Percentiles rank a stretch among this genome's conserved stretches.
Evolutionary conservation across 30 jellyfish, hydroid and myxozoan species (phyloP).

Genomic region (Pelagia noctiluca): DNA sequence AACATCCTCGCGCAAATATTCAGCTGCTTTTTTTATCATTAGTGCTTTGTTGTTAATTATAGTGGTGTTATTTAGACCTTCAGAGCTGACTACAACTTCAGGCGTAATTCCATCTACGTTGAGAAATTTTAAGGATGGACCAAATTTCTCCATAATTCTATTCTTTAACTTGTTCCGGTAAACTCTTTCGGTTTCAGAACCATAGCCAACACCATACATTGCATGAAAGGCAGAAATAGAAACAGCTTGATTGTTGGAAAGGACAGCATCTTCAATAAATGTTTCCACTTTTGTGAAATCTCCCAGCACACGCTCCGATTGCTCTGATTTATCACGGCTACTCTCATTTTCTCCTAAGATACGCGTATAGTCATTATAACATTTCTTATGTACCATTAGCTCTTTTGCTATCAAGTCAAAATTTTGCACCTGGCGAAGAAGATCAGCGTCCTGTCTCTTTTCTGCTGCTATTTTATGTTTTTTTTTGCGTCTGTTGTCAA

Average conservation of each 20-base stretch:
- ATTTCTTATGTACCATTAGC: not conserved
- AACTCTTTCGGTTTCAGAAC: constrained; percentile 2
- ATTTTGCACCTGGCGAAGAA: not conserved
- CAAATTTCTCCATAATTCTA: not conserved
- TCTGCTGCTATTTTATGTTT: not conserved
- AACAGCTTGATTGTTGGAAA: constrained; percentile 1
- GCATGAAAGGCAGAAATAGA: constrained; percentile 2
- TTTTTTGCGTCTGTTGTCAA: constrained; percentile 3
- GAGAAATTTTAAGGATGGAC: constrained; percentile 3
- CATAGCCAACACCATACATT: constrained; percentile 2
- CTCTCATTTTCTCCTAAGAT: constrained; percentile 1
- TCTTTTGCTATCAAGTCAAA: not conserved
- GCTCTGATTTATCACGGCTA: constrained; percentile 3
- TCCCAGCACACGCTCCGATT: constrained; percentile 10
- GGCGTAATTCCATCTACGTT: not conserved
- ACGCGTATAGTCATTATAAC: constrained; percentile 1
- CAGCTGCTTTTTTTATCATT: not conserved
- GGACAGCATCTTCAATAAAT: constrained; percentile 3
- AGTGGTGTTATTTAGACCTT: constrained; percentile 3
- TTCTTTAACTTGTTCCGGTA: constrained; percentile 3
- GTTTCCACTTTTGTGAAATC: constrained; percentile 3
- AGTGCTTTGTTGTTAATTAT: constrained; percentile 1
- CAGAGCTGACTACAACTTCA: constrained; percentile 6
- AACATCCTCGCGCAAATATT: not conserved
- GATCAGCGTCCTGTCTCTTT: constrained; percentile 1